Evolutionary conservation across 2,888 invertebrate genomes (phyloP).

Genomic region (Rotaria socialis): DNA sequence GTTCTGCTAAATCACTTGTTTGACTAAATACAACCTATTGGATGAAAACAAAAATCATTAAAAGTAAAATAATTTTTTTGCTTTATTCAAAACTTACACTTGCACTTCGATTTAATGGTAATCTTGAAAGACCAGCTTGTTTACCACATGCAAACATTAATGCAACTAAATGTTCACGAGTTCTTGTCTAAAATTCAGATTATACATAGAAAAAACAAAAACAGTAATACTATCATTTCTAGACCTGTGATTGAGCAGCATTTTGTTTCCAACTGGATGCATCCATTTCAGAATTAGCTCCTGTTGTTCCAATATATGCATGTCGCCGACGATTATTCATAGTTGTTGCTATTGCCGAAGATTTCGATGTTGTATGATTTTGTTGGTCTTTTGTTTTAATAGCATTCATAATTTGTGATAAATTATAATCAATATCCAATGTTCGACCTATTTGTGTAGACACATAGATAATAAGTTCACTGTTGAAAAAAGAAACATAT

Average conservation of each 20-base stretch:
- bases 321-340: not conserved
- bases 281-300: too few relatives aligned
- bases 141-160: not conserved
- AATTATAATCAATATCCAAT: conserved; percentile 92
- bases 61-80: too few relatives aligned
- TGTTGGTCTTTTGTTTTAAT: not conserved
- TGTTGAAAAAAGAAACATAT: not conserved
- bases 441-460: conserved; percentile 69
- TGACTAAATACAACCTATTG: not conserved
- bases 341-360: not conserved
- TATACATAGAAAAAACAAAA: not conserved
- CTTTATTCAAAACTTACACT: not conserved
- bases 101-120: conserved; percentile 20
- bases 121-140: conserved; percentile 24
- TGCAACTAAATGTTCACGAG: not conserved
- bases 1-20: conserved; percentile 15
- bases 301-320: not conserved
- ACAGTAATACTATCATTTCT: too few relatives aligned
- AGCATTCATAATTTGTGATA: conserved; percentile 62
- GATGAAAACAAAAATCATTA: not conserved
- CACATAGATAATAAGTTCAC: too few relatives aligned
- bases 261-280: conserved; percentile 6
- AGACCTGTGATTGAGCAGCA: conserved; percentile 33
- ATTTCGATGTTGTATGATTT: not conserved
- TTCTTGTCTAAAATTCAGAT: not conserved